Evolutionary conservation across 2,888 invertebrate genomes (phyloP), one percentile per base, ranked within the genome.

Genomic region (Sympetrum striolatum): DNA sequence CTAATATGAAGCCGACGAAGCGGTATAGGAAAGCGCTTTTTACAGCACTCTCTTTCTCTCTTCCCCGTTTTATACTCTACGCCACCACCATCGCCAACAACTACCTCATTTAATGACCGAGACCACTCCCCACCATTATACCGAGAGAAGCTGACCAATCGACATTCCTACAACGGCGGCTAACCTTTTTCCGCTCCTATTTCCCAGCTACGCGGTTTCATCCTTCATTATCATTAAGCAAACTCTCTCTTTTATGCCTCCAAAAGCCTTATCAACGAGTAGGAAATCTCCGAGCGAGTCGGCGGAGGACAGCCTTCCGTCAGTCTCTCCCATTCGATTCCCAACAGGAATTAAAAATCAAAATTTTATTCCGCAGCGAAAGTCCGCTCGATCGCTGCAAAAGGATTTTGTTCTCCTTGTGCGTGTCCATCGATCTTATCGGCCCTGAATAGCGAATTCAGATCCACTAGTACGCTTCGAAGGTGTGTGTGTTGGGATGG

Each of bases 371-470:
- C 73, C 73, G 73, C 73, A 53, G 35, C 82, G n/a, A 22, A 82
- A 44, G 44, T 44, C 44, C 44, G 60, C 22, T 10, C 12, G 60
- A 86, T 31, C 60, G 22, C 64, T 60, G 86, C 86, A n/a, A 60
- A 86, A 60, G 60, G 58, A 37, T 60, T 86, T 60, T 39, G n/a
- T 39, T 58, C 25, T 86, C 37, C 86, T 31, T 37, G 35, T 73
- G 31, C 31, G 73, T 31, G 60, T 64, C 60, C 60, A 64, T 86
- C 60, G 86, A 86, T 86, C 86, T 86, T 86, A 86, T 86, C 86
- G 60, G 37, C 37, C 64, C 37, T 60, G 86, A 86, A 86, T 86
- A 86, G 60, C 35, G 60, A 86, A 86, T 64, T 86, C 86, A 35
- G 64, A 58, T 86, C 37, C 86, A 58, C 86, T 22, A 86, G 44